Evolutionary conservation across 2,888 invertebrate genomes (phyloP).

Genomic region (Platerodrilus igneus): DNA sequence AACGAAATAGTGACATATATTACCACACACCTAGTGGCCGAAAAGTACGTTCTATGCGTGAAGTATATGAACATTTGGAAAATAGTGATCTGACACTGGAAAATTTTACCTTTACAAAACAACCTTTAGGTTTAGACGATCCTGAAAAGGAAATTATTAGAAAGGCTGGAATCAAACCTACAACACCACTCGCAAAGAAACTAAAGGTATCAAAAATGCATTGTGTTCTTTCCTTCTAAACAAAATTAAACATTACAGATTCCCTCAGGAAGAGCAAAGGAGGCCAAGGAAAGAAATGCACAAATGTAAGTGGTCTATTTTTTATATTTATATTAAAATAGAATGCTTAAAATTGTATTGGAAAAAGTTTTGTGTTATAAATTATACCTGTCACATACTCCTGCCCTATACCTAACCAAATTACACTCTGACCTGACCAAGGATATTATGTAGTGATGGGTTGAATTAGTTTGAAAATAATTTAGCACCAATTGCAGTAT

Average conservation of each 20-base stretch:
- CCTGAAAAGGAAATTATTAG: slow-evolving; percentile 74
- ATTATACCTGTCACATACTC: slow-evolving; percentile 19
- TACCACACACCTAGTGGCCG: slow-evolving; percentile 77
- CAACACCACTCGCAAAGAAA: slow-evolving; percentile 25
- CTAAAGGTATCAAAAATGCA: too few relatives aligned
- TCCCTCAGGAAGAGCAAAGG: slow-evolving; percentile 24
- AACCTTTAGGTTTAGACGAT: slow-evolving; percentile 67
- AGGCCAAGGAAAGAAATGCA: slow-evolving; percentile 24
- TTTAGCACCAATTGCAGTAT: too few relatives aligned
- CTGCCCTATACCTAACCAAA: slow-evolving; percentile 30
- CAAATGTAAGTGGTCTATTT: slow-evolving; percentile 16
- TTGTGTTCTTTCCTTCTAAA: too few relatives aligned
- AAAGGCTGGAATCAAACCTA: slow-evolving; percentile 51
- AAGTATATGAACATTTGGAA: slow-evolving; percentile 56
- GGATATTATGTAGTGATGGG: too few relatives aligned
- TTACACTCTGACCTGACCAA: slow-evolving; percentile 39
- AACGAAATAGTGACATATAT: slow-evolving; percentile 70
- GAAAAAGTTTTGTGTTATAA: slow-evolving; percentile 37
- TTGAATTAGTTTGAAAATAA: too few relatives aligned
- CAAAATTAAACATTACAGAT: too few relatives aligned
- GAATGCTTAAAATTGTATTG: slow-evolving; percentile 35
- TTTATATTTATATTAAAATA: neutral
- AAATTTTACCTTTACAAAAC: slow-evolving; percentile 81
- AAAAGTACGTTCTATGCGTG: slow-evolving; percentile 73
- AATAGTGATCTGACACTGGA: slow-evolving; percentile 60